These are phyloP conservation scores for Busseola fusca DNA, from an alignment of 2,888 invertebrate genomes.

Conservation along the genomic window DNA sequence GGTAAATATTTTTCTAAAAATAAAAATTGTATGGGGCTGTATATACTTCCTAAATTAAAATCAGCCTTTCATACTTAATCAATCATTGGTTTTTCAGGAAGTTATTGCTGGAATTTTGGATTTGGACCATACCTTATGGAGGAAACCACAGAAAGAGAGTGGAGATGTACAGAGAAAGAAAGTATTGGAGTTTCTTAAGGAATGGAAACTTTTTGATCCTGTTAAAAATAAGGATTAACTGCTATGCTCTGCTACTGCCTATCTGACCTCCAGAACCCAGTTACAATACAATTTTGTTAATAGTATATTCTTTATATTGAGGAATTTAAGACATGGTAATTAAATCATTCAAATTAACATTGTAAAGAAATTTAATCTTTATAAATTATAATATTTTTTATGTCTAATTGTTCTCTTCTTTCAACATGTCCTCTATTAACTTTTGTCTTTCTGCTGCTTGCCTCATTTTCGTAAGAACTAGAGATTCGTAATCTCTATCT, in stretches of 20 bases:
- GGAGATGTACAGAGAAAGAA: constrained; percentile 93
- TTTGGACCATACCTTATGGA: constrained; percentile 95
- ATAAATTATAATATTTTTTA: not conserved
- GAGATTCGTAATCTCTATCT: constrained; percentile 94
- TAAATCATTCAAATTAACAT: constrained; percentile 6
- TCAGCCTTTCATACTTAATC: not conserved
- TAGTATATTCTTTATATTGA: no score
- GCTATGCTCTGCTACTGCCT: not conserved
- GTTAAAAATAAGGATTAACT: constrained; percentile 65
- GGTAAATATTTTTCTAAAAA: constrained; percentile 81
- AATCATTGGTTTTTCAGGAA: constrained; percentile 89
- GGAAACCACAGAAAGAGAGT: constrained; percentile 93
- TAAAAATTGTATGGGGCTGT: not conserved
- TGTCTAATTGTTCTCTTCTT: constrained; percentile 81
- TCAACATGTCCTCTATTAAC: constrained; percentile 91
- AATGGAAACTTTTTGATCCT: constrained; percentile 92
- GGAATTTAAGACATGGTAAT: not conserved
- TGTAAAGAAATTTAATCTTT: constrained; percentile 18
- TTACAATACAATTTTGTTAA: not conserved
- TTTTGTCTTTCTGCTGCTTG: constrained; percentile 96
- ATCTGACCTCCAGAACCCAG: not conserved
- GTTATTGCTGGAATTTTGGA: constrained; percentile 98
- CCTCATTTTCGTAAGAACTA: constrained; percentile 93
- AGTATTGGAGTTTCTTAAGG: constrained; percentile 92
- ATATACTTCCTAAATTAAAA: constrained; percentile 17